Percentiles rank a stretch among this genome's conserved stretches.
These are phyloP conservation scores for Probosciger aterrimus DNA, from an alignment of 2,113 vertebrate genomes.

Conservation along the genomic window DNA sequence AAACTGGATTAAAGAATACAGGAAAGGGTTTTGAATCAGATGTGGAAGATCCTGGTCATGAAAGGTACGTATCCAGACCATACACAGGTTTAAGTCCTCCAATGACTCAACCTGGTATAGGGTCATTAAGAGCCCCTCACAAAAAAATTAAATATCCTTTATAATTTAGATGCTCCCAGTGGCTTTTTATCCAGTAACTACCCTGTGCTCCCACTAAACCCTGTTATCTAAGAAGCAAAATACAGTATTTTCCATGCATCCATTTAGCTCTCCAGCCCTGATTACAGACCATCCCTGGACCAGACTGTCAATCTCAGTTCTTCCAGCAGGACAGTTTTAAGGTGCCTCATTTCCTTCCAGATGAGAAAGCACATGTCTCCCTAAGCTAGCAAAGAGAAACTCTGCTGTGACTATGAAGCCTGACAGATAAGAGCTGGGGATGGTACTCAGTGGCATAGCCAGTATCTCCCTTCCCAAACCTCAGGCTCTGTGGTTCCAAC, in stretches of 20 bases:
- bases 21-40: constrained; percentile 31
- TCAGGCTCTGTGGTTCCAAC: not conserved
- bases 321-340: not conserved
- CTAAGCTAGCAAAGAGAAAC: not conserved
- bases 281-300: not conserved
- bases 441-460: not conserved
- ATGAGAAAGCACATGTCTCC: not conserved
- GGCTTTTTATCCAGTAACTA: not conserved
- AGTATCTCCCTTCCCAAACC: not conserved
- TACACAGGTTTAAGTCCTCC: not conserved
- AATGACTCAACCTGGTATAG: not conserved
- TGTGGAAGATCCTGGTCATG: constrained; percentile 28
- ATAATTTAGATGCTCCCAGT: not conserved
- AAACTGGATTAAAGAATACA: constrained; percentile 14
- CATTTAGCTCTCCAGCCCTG: not conserved
- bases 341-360: not conserved
- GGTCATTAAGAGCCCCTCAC: not conserved
- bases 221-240: not conserved
- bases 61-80: constrained; percentile 34
- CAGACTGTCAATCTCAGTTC: not conserved
- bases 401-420: not conserved
- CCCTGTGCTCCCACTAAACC: not conserved
- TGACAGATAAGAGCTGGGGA: not conserved
- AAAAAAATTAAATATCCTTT: not conserved
- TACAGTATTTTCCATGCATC: not conserved